A percentile compares a stretch with the other conserved stretches of the same genome.
Evolutionary conservation across 2,113 vertebrate species (phyloP).

Genomic region (Procavia capensis): DNA sequence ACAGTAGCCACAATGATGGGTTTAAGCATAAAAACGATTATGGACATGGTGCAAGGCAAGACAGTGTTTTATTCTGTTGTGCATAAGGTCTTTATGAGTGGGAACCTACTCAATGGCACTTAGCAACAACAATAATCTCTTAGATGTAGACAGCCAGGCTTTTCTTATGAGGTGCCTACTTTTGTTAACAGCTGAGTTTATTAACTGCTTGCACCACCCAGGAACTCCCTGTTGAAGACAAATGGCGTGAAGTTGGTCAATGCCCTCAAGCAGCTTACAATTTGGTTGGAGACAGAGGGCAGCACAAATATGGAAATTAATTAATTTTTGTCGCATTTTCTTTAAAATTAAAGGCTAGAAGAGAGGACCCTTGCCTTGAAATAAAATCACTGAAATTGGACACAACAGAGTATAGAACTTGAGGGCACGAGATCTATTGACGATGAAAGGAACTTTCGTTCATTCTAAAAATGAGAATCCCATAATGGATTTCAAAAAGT

Average conservation of each 20-base stretch:
- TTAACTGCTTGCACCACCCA: background rate
- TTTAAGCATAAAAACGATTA: too few relatives aligned
- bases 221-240: background rate
- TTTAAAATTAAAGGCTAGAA: background rate
- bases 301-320: background rate
- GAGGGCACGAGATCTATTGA: background rate
- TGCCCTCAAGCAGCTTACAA: background rate
- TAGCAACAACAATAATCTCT: too few relatives aligned
- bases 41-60: too few relatives aligned
- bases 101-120: too few relatives aligned
- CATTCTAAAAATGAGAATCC: background rate
- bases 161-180: too few relatives aligned
- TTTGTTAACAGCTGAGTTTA: background rate
- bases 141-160: background rate
- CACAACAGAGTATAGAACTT: background rate
- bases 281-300: background rate
- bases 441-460: background rate
- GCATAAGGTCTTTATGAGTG: too few relatives aligned
- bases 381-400: background rate
- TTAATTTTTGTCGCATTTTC: background rate
- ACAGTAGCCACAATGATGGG: too few relatives aligned
- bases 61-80: too few relatives aligned
- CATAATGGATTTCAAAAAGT: background rate
- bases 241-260: too few relatives aligned
- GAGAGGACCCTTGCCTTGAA: background rate